Percentiles rank a stretch among this genome's conserved stretches.
Conservation (phyloP, 2,113 vertebrate genomes). For the Cynopterus brachyotis region DNA sequence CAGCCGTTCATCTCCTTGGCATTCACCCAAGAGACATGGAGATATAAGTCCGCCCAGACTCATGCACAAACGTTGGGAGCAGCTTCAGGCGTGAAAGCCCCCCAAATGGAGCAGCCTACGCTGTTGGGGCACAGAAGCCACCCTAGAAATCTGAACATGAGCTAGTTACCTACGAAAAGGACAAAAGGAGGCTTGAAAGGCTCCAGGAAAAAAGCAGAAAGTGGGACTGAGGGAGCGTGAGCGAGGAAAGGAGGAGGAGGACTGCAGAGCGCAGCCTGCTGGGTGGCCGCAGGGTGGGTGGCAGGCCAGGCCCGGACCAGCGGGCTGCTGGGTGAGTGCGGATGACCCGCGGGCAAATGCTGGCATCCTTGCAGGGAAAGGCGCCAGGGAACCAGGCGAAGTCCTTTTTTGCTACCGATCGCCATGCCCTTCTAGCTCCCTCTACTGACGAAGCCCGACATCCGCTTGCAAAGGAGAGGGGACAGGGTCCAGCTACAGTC, state of each 20-base stretch:
- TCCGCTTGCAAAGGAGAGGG: background rate
- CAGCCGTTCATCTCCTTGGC: background rate
- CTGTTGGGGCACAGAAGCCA: background rate
- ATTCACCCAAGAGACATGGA: background rate
- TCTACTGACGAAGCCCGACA: background rate
- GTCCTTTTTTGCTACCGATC: background rate
- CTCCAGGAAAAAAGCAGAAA: background rate
- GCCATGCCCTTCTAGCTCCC: background rate
- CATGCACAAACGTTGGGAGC: background rate
- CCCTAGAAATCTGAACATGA: background rate
- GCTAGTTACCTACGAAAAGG: background rate
- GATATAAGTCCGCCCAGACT: background rate
- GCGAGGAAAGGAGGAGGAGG: background rate
- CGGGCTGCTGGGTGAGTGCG: background rate
- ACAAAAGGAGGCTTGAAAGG: background rate
- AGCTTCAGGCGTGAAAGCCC: background rate
- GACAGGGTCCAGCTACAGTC: background rate
- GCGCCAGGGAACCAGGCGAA: background rate
- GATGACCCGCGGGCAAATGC: background rate
- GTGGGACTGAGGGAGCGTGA: background rate
- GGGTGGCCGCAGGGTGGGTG: background rate
- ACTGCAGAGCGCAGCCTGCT: background rate
- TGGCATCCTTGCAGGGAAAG: background rate
- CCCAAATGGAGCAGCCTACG: background rate
- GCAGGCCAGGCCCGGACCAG: background rate